Conservation (phyloP, 2,888 invertebrate species). For the Iselma pallidipennis region DNA sequence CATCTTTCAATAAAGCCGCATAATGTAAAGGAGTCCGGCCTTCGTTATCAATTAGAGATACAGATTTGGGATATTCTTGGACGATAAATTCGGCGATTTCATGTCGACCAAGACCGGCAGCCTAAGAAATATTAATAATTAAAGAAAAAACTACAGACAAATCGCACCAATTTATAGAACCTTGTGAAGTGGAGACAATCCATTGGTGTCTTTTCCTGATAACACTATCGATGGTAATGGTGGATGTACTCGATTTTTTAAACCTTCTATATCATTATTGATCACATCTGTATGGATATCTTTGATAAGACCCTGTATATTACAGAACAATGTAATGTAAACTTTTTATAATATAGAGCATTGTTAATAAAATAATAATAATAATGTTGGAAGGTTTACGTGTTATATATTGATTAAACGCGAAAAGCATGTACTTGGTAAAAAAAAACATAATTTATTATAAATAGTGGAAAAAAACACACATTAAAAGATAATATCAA, state of each 20-base stretch:
- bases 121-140: conserved; percentile 57
- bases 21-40: conserved; percentile 89
- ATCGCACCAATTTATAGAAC: conserved; percentile 57
- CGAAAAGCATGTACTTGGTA: too few species aligned
- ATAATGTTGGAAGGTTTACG: conserved; percentile 6
- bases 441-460: too few species aligned
- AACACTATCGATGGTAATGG: conserved; percentile 40
- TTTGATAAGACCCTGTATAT: conserved; percentile 73
- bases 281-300: conserved; percentile 80
- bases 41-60: conserved; percentile 75
- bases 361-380: conserved; percentile 40
- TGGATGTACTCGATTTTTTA: conserved; percentile 35
- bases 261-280: conserved; percentile 72
- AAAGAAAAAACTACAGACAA: neutral
- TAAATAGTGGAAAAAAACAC: too few species aligned
- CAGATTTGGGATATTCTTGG: conserved; percentile 69
- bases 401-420: conserved; percentile 3
- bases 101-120: conserved; percentile 78
- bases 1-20: conserved; percentile 79
- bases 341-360: too few species aligned
- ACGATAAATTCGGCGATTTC: conserved; percentile 76
- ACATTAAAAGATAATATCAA: too few species aligned
- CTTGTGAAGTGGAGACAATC: conserved; percentile 86
- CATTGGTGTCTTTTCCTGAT: conserved; percentile 68
- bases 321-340: too few species aligned